Conservation (phyloP, 1,140 invertebrate species). For the Heliconius congener region DNA sequence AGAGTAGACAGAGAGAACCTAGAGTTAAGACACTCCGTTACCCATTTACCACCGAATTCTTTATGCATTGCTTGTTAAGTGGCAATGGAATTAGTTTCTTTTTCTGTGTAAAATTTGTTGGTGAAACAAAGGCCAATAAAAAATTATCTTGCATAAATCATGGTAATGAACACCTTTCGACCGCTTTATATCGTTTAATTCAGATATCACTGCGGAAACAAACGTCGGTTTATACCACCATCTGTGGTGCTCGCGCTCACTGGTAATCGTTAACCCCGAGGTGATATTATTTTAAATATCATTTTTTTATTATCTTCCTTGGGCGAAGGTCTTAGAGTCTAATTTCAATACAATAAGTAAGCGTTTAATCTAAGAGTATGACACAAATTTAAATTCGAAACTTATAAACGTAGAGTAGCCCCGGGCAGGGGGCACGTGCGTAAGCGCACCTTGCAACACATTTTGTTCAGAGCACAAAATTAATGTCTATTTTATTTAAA, state of each 20-base stretch:
- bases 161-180: slow-evolving; percentile 80
- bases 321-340: slow-evolving; percentile 61
- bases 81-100: neutral
- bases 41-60: too few relatives aligned
- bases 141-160: slow-evolving; percentile 79
- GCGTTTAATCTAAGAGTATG: slow-evolving; percentile 64
- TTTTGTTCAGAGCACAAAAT: slow-evolving; percentile 57
- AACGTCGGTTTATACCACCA: slow-evolving; percentile 78
- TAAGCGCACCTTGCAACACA: slow-evolving; percentile 72
- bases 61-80: too few relatives aligned
- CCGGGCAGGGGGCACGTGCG: slow-evolving; percentile 73
- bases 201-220: slow-evolving; percentile 81
- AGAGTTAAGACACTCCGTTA: too few relatives aligned
- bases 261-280: slow-evolving; percentile 80
- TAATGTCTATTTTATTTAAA: slow-evolving; percentile 62
- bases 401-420: slow-evolving; percentile 63
- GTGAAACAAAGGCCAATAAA: slow-evolving; percentile 56
- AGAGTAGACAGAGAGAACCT: too few relatives aligned
- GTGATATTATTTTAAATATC: slow-evolving; percentile 81
- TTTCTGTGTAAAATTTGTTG: neutral
- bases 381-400: slow-evolving; percentile 75
- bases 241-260: slow-evolving; percentile 75
- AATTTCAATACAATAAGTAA: slow-evolving; percentile 60
- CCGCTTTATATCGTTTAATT: slow-evolving; percentile 77
- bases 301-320: slow-evolving; percentile 72